Evolutionary conservation across 2,888 invertebrate species (phyloP).

Genomic region (Corythucha ciliata): DNA sequence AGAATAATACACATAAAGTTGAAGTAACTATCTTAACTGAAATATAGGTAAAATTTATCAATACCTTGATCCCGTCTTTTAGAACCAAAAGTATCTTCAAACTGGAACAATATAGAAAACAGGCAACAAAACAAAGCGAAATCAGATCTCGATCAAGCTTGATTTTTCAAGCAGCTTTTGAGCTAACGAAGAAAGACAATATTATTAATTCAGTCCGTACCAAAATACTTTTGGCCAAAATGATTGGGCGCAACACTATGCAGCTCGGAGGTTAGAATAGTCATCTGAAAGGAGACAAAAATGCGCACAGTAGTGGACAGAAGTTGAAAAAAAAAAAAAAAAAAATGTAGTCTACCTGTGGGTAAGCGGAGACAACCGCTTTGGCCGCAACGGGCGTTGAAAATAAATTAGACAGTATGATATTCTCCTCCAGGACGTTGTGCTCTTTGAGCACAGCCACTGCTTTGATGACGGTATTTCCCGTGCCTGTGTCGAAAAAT

Average conservation of each 20-base stretch:
- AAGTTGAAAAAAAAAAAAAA: too few relatives aligned
- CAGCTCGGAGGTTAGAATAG: constrained; percentile 90
- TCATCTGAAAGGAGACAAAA: constrained; percentile 53
- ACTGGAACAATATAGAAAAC: too few relatives aligned
- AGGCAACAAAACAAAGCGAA: too few relatives aligned
- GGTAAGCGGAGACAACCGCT: constrained; percentile 73
- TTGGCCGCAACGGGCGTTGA: constrained; percentile 87
- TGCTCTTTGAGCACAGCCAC: constrained; percentile 90
- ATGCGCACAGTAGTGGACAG: background rate
- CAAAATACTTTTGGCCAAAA: constrained; percentile 98
- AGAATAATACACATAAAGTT: too few relatives aligned
- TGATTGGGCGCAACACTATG: constrained; percentile 93
- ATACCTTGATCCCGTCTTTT: too few relatives aligned
- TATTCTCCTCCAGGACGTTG: constrained; percentile 84
- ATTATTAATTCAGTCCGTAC: constrained; percentile 79
- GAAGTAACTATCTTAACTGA: too few relatives aligned
- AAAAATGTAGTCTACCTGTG: too few relatives aligned
- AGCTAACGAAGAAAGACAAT: too few relatives aligned
- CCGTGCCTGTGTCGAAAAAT: constrained; percentile 61
- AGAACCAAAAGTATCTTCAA: too few relatives aligned
- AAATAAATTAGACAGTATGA: constrained; percentile 94
- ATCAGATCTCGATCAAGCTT: too few relatives aligned
- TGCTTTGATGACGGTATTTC: constrained; percentile 91
- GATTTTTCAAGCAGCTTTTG: too few relatives aligned
- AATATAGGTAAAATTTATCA: too few relatives aligned